Percentiles rank a stretch among this genome's conserved stretches.
Conservation (phyloP, 2,888 invertebrate species). For the Clanis bilineata region DNA sequence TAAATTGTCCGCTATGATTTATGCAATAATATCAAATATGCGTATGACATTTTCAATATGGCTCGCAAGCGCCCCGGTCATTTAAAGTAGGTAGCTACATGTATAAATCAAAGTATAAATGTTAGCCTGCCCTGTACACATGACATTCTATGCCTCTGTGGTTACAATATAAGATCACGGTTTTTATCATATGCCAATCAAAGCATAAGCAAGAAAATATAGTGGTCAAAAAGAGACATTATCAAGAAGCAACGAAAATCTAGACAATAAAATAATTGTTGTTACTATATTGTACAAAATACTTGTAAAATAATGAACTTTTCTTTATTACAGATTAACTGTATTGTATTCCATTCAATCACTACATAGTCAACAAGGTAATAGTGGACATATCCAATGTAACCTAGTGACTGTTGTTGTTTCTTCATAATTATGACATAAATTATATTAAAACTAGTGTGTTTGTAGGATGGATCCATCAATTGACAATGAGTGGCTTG, state of each 20-base stretch:
- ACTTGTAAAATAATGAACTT: constrained; percentile 1
- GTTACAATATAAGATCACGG: background rate
- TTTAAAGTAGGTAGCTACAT: constrained; percentile 41
- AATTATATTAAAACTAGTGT: background rate
- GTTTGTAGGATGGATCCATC: constrained; percentile 65
- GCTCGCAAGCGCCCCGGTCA: constrained; percentile 51
- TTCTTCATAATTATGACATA: background rate
- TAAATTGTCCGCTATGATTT: background rate
- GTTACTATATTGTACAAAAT: background rate
- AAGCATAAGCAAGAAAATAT: background rate
- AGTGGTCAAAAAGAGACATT: background rate
- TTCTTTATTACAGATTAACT: constrained; percentile 32
- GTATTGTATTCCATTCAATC: constrained; percentile 27
- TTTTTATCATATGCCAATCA: background rate
- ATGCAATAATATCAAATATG: constrained; percentile 2
- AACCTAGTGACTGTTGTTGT: background rate
- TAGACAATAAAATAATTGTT: background rate
- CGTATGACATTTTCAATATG: constrained; percentile 63
- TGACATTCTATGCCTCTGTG: background rate
- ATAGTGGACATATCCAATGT: background rate
- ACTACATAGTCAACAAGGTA: constrained; percentile 27
- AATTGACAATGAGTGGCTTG: constrained; percentile 69
- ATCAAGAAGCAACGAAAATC: too few species aligned
- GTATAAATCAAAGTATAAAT: constrained; percentile 36
- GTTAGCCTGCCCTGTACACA: constrained; percentile 18